Percentiles rank a stretch among this genome's conserved stretches.
Conservation (phyloP, 1,140 invertebrate genomes). For the Drosophila ambigua region DNA sequence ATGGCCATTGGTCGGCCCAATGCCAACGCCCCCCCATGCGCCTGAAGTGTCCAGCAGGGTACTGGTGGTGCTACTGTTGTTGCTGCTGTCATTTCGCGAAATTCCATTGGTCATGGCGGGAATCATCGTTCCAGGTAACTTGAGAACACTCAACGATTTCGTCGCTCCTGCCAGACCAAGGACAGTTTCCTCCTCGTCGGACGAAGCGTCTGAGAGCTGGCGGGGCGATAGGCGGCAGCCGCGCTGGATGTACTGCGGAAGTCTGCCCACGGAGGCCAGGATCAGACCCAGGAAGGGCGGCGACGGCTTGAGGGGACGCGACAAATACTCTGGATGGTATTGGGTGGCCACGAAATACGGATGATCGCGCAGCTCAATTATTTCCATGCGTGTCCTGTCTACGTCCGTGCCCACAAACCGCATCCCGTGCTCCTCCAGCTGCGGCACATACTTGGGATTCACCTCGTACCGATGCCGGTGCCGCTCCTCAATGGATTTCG, state of each 20-base stretch:
- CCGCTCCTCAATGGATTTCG: conserved; percentile 94
- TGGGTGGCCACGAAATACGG: conserved; percentile 98
- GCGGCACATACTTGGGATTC: conserved; percentile 93
- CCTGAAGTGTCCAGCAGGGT: conserved; percentile 18
- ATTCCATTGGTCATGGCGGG: conserved; percentile 34
- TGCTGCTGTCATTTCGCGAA: conserved; percentile 29
- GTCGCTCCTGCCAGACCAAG: conserved; percentile 24
- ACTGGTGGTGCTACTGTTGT: conserved; percentile 30
- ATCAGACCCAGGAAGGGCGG: conserved; percentile 98
- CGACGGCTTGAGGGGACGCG: conserved; percentile 95
- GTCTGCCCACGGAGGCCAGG: conserved; percentile 91
- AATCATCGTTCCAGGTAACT: conserved; percentile 4
- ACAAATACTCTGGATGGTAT: conserved; percentile 99
- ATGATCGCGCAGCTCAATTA: conserved; percentile 90
- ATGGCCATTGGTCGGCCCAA: conserved; percentile 20
- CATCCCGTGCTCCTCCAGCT: conserved; percentile 92
- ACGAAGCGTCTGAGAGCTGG: conserved; percentile 88
- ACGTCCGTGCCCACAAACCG: conserved; percentile 95
- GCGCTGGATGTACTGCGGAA: conserved; percentile 88
- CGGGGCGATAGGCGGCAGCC: conserved; percentile 89
- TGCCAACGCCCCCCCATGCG: conserved; percentile 46
- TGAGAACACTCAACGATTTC: conserved; percentile 28
- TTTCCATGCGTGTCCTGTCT: conserved; percentile 93
- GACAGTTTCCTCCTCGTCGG: conserved; percentile 85
- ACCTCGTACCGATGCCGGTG: conserved; percentile 98